Conservation (phyloP, 2,113 vertebrate genomes). For the Malurus alboscapulatus region DNA sequence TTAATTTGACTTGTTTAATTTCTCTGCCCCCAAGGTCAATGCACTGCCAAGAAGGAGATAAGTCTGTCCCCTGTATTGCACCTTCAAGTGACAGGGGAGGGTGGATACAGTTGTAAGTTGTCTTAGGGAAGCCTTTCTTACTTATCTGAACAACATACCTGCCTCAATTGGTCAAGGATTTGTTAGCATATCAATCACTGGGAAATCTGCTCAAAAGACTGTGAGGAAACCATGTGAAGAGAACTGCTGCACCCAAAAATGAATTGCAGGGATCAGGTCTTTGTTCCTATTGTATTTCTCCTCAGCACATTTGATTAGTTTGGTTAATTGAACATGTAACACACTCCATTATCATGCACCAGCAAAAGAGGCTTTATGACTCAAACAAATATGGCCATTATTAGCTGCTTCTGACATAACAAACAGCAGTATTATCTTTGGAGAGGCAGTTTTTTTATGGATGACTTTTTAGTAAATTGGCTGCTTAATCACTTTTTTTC, state of each 20-base stretch:
- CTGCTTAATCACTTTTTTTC: slow-evolving; percentile 1
- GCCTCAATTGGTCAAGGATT: neutral
- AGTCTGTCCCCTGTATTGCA: neutral
- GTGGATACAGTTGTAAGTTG: fast-evolving
- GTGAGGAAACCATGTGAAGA: neutral
- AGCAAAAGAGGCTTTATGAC: slow-evolving; percentile 36
- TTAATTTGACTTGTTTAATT: neutral
- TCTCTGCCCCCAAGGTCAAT: neutral
- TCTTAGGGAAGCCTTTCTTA: neutral
- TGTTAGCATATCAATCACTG: neutral
- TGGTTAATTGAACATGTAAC: slow-evolving; percentile 61
- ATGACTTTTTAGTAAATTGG: slow-evolving; percentile 52
- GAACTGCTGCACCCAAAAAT: neutral
- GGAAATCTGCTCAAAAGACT: neutral
- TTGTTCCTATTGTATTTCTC: slow-evolving; percentile 13
- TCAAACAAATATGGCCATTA: slow-evolving; percentile 58
- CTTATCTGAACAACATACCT: neutral
- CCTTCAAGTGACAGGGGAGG: neutral
- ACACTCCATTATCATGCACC: slow-evolving; percentile 29
- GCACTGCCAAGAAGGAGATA: neutral
- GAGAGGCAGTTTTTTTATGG: slow-evolving; percentile 10
- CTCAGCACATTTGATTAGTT: slow-evolving; percentile 14
- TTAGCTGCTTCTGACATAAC: slow-evolving; percentile 53
- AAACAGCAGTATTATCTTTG: slow-evolving; percentile 37
- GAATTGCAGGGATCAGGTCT: neutral